Base-by-base conservation (phyloP, 2,888 invertebrate genomes). In the Dolichopus griseipennis region DNA sequence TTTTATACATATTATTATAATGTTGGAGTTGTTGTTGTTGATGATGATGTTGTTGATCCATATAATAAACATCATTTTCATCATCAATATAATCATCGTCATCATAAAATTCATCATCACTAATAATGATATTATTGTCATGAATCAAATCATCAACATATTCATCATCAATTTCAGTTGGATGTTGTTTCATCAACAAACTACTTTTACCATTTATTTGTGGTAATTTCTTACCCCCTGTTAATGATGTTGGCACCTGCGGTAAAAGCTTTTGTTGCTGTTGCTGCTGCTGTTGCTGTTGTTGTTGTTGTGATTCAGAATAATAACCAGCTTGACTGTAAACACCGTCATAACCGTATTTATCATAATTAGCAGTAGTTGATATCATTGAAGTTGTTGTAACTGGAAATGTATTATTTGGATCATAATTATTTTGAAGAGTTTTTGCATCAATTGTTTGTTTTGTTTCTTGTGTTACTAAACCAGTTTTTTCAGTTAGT, bases 151-250 rank as follows among this genome's bases (percentile, higher is more conserved):
- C 73, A n/a, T 74, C 74, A 66, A 43, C 34, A 43, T 41, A 65
- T 67, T 75, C 73, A 67, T 75, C 77, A 69, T 76, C 78, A 43
- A 79, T 76, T 71, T 81, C 79, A 21, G 80, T 79, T 70, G 78
- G 78, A 70, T 79, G 78, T 69, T 79, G 79, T 69, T 80, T 79
- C n/a, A 78, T 76, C 12, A 79, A 72, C 68, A 75, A 72, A 75
- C 76, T 74, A 77, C 75, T 74, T 68, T 71, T 72, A 73, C 75
- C 75, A 76, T 78, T 79, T 74, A 79, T 76, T 69, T 75, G 75
- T 74, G 80, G 78, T 74, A 80, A 77, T 75, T 78, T 79, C 75
- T 80, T 81, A 73, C 79, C 78, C 70, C 74, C 75, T 74, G 76
- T 76, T 27, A 27, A 27, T 27, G 27, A 27, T 69, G 75, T 73